Base-by-base conservation (phyloP, 2,797 vertebrate species). In the Spheniscus humboldti region DNA sequence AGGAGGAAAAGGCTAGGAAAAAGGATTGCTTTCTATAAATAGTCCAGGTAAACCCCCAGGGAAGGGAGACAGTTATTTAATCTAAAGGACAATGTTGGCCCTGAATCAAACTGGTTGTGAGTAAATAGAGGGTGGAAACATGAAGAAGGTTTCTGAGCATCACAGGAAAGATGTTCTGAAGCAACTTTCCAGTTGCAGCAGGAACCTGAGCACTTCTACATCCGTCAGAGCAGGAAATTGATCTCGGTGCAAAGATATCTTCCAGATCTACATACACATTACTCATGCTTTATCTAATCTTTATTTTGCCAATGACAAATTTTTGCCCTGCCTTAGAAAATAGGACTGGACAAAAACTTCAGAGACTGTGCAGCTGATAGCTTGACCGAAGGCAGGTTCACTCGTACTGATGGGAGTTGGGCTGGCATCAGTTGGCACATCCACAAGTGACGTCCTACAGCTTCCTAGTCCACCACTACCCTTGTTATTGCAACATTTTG, bases 101-200 rank as follows among this genome's bases (percentile, higher is more conserved):
- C 43, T 4, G 15, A 94, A 88, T 90, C 96, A 97, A 93, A 81
- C 93, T 94, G 79, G 47, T 92, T 95, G 94, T 96, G 94, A 96
- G 92, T 96, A 96, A 96, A 96, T 9, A 92, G 93, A 67, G 45
- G 86, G 52, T 95, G 94, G 90, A 95, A 96, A 74, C 90, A 35
- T 39, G 90, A 82, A 80, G 75, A 55, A 90, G 94, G 33, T 73
- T 84, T 96, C 82, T 95, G 95, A 88, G 95, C 94, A 97, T 97
- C 96, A 93, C 94, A 97, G 96, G 94, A 96, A 97, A 96, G 96
- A 97, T 97, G 95, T 94, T 90, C 96, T 96, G 95, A 84, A 78
- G 41, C 96, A 96, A 93, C 93, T 95, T 96, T 81, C 95, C 94
- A 96, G 94, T n/a, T 87, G 0, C 94, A 90, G 94, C 93, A 96